Base-by-base conservation (phyloP, 2,888 invertebrate species). In the Ptilodon capucinus region DNA sequence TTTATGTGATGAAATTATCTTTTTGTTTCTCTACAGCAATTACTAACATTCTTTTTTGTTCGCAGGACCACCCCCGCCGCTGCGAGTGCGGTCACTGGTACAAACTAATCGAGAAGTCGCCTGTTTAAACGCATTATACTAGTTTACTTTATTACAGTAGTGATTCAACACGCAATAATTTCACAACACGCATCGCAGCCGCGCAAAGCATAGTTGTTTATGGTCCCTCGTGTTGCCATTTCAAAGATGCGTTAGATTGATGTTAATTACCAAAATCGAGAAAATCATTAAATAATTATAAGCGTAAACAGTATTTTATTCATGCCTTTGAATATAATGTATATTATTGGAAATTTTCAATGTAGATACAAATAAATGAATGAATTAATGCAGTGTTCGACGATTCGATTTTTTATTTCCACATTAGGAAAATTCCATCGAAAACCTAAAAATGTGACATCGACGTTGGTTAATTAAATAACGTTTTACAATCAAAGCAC, bases 41-140 rank as follows among this genome's bases (percentile, higher is more conserved):
- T n/a, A n/a, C n/a, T n/a, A n/a, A 18, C 11, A 9, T 38, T 42
- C 9, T 54, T 57, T 53, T 61, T 55, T 42, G 40, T 7, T 83
- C 80, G 21, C 93, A 95, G 91, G 98, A 96, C 32, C 94, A 94
- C 68, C 95, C 97, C 53, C 96, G 96, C 78, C 95, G 98, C 70
- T 99, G 99, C 80, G 97, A 96, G 79, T 99, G 99, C 84, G 99
- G 99, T 48, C 95, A 98, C 82, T 98, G 97, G 97, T 99, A 98
- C 92, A 97, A 97, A 91, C 92, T 99, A 70, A 94, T 95, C 51
- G 95, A 95, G 84, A 95, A 95, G 86, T 91, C 93, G 60, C 93
- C 94, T 62, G 76, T 95, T 74, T 95, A 95, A 94, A 74, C 55
- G 66, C 75, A 85, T 73, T 81, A 70, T 64, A 74, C 51, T 65